Percentiles rank a stretch among this genome's conserved stretches.
These are phyloP conservation scores for Oncorhynchus kisutch DNA, from an alignment of 2,113 vertebrate genomes.

Conservation along the genomic window DNA sequence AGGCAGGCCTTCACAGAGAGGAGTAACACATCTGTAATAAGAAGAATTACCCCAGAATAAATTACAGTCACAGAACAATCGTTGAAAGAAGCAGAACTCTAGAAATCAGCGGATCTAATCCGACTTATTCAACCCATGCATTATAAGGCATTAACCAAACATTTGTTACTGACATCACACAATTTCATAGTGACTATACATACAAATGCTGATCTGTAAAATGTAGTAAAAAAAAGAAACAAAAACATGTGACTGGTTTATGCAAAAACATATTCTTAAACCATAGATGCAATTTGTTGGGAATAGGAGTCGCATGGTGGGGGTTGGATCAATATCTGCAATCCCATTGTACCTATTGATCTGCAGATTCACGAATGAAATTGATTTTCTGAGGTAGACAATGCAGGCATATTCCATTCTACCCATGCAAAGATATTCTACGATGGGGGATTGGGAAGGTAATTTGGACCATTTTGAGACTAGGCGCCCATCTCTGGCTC, in stretches of 20 bases:
- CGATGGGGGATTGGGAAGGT: slow-evolving; percentile 39
- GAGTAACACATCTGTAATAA: slow-evolving; percentile 54
- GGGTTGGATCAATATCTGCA: slow-evolving; percentile 63
- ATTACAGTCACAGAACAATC: slow-evolving; percentile 76
- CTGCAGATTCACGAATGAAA: slow-evolving; percentile 70
- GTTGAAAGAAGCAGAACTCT: slow-evolving; percentile 56
- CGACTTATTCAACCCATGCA: slow-evolving; percentile 72
- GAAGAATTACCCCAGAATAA: slow-evolving; percentile 68
- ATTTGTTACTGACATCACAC: slow-evolving; percentile 70
- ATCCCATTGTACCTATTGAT: slow-evolving; percentile 78
- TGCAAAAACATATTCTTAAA: slow-evolving; percentile 41
- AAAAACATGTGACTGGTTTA: slow-evolving; percentile 10
- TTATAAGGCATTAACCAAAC: slow-evolving; percentile 75
- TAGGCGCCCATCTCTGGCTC: slow-evolving; percentile 29
- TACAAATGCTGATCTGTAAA: slow-evolving; percentile 61
- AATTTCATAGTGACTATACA: slow-evolving; percentile 67
- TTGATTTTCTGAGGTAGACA: slow-evolving; percentile 82
- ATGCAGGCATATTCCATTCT: slow-evolving; percentile 75
- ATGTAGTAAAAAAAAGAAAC: slow-evolving; percentile 26
- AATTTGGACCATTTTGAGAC: slow-evolving; percentile 64
- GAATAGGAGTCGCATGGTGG: slow-evolving; percentile 53
- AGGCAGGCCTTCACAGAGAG: slow-evolving; percentile 42
- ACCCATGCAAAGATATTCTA: slow-evolving; percentile 63
- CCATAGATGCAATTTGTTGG: slow-evolving; percentile 50
- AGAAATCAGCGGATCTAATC: slow-evolving; percentile 52